phyloP scores from a whole-genome alignment of 1,140 invertebrate genomes.

The Procambarus virginalis region DNA sequence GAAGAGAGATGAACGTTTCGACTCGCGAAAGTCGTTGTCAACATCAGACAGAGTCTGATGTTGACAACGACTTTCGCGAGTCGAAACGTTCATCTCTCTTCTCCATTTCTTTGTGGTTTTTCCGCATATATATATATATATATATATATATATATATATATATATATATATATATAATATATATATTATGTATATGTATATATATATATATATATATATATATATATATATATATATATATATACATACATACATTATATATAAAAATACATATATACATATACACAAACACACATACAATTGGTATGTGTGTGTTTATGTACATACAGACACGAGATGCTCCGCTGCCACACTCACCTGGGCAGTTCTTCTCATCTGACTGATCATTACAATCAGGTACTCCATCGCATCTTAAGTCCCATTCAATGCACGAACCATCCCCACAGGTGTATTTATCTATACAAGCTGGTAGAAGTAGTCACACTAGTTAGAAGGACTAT shows the following conservation, averaged over 20 bases:
- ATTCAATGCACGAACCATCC: slow-evolving; percentile 72
- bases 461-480: slow-evolving; percentile 16
- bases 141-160: slow-evolving; percentile 19
- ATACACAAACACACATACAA: too few relatives aligned
- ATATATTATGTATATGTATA: too few relatives aligned
- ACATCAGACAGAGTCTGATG: too few relatives aligned
- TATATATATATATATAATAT: slow-evolving; percentile 3
- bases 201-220: slow-evolving; percentile 22
- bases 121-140: background rate
- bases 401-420: slow-evolving; percentile 78
- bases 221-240: slow-evolving; percentile 15
- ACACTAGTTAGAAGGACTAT: background rate
- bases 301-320: background rate
- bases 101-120: too few relatives aligned
- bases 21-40: too few relatives aligned
- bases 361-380: slow-evolving; percentile 77
- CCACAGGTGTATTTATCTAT: slow-evolving; percentile 72
- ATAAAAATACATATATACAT: background rate
- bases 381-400: slow-evolving; percentile 76
- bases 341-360: slow-evolving; percentile 29
- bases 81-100: too few relatives aligned
- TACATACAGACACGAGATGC: background rate
- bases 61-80: too few relatives aligned
- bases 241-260: too few relatives aligned
- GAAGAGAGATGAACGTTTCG: too few relatives aligned